These are phyloP conservation scores for Blastobasis lacticolella DNA, from an alignment of 2,888 invertebrate species.

Conservation along the genomic window DNA sequence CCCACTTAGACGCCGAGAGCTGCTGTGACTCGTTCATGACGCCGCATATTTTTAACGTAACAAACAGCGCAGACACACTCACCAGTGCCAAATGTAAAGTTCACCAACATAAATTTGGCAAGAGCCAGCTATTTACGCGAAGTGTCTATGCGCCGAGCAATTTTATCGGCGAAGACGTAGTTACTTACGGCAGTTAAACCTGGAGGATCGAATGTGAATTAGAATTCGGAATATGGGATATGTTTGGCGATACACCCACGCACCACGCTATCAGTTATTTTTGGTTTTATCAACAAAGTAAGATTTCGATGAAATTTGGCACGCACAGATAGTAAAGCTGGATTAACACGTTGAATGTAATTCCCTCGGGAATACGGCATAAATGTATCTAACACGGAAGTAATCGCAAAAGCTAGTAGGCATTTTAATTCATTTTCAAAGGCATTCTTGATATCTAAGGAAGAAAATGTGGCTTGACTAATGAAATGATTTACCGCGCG, in stretches of 20 bases:
- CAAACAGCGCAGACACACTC: conserved; percentile 59
- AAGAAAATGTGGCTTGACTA: no score
- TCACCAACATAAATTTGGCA: conserved; percentile 72
- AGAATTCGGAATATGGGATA: no score
- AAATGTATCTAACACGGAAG: no score
- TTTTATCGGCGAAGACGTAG: conserved; percentile 1
- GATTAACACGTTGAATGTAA: no score
- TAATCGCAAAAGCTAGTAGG: no score
- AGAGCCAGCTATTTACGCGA: conserved; percentile 55
- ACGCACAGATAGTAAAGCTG: no score
- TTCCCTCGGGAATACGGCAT: no score
- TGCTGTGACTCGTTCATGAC: conserved; percentile 66
- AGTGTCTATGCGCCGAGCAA: conserved; percentile 37
- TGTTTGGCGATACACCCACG: no score
- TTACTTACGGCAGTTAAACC: not conserved
- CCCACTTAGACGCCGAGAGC: conserved; percentile 41
- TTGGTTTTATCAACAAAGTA: not conserved
- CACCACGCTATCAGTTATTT: no score
- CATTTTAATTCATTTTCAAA: no score
- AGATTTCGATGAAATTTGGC: not conserved
- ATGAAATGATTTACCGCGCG: no score
- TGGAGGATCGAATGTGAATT: not conserved
- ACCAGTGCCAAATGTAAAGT: conserved; percentile 70
- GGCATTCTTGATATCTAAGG: no score
- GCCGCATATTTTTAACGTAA: conserved; percentile 72